phyloP scores from a whole-genome alignment of 1,140 invertebrate species.

The Luehdorfia chinensis region DNA sequence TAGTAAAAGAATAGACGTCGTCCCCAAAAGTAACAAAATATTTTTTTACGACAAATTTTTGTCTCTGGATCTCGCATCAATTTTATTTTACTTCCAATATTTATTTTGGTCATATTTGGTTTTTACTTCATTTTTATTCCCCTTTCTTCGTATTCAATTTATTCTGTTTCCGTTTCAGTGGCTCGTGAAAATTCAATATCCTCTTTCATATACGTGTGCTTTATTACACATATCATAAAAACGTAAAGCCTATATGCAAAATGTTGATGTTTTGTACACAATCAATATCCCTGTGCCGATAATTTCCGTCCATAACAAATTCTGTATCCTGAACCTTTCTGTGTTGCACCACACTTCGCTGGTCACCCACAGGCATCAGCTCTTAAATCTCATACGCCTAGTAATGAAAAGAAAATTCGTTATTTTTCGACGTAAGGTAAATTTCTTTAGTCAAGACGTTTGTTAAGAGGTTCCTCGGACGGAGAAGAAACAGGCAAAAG shows the following conservation, averaged over 20 bases:
- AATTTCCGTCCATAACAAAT: too few relatives aligned
- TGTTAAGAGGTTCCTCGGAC: too few relatives aligned
- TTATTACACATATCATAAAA: conserved; percentile 14
- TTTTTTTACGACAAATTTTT: conserved; percentile 12
- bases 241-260: background rate
- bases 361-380: too few relatives aligned
- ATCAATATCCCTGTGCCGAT: too few relatives aligned
- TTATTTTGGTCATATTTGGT: conserved; percentile 11
- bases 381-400: too few relatives aligned
- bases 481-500: too few relatives aligned
- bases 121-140: conserved; percentile 17
- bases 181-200: conserved; percentile 19
- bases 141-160: conserved; percentile 16
- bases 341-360: too few relatives aligned
- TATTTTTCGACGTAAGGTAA: too few relatives aligned
- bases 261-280: background rate
- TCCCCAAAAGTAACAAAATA: conserved; percentile 12
- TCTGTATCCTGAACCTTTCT: too few relatives aligned
- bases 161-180: conserved; percentile 17
- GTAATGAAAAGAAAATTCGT: too few relatives aligned
- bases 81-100: conserved; percentile 16
- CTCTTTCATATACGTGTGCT: conserved; percentile 13
- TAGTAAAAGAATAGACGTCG: too few relatives aligned
- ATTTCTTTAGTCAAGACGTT: too few relatives aligned
- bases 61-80: conserved; percentile 1